Conservation (phyloP, 2,888 invertebrate genomes). For the Myopa tessellatipennis region DNA sequence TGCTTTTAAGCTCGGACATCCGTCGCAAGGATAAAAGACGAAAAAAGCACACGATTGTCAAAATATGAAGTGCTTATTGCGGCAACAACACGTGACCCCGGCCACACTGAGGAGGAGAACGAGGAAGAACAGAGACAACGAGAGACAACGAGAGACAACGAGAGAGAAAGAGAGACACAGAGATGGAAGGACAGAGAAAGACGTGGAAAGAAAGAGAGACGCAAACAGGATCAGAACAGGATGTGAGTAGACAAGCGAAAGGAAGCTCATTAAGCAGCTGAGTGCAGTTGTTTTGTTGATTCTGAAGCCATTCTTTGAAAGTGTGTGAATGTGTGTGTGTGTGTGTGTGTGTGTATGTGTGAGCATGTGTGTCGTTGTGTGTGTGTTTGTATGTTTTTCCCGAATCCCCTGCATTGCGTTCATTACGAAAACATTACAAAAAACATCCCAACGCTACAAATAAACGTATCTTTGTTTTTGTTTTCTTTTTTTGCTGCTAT, state of each 20-base stretch:
- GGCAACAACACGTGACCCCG: slow-evolving; percentile 16
- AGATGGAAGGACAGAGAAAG: background rate
- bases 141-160: background rate
- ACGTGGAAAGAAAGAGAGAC: background rate
- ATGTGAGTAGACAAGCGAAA: background rate
- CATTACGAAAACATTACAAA: background rate
- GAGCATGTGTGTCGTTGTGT: background rate
- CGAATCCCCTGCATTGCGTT: background rate
- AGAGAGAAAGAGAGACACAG: background rate
- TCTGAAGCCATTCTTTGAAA: no score
- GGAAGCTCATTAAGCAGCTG: slow-evolving; percentile 11
- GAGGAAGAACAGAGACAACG: background rate
- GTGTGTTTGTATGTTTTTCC: background rate
- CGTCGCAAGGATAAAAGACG: background rate
- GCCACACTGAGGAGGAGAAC: background rate
- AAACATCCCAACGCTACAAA: background rate
- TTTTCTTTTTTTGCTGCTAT: no score
- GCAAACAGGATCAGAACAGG: background rate
- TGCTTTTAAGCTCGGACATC: slow-evolving; percentile 8
- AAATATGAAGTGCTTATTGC: slow-evolving; percentile 29
- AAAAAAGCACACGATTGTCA: background rate
- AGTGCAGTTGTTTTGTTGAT: background rate
- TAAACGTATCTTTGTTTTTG: background rate
- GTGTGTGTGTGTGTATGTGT: background rate
- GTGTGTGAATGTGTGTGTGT: background rate